Percentiles rank a stretch among this genome's conserved stretches.
phyloP scores from a whole-genome alignment of 2,888 invertebrate species.

The Exephanes ischioxanthus region DNA sequence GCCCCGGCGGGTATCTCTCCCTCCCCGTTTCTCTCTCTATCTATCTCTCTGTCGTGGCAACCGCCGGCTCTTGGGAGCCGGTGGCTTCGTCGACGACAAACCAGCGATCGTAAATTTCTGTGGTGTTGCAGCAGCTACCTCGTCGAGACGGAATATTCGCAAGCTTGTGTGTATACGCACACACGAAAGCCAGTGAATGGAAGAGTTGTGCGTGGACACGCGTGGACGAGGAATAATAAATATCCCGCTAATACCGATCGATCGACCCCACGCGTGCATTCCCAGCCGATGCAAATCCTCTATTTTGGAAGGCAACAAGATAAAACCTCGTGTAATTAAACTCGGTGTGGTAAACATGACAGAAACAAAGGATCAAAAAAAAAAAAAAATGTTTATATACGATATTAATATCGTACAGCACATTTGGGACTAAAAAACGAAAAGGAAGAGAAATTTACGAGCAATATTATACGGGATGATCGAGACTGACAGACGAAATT shows the following conservation, averaged over 20 bases:
- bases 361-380: background rate
- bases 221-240: conserved; percentile 53
- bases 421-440: background rate
- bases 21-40: background rate
- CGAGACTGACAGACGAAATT: background rate
- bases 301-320: background rate
- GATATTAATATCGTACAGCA: background rate
- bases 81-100: conserved; percentile 42
- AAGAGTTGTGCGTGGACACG: conserved; percentile 24
- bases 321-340: background rate
- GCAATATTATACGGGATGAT: background rate
- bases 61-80: background rate
- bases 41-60: background rate
- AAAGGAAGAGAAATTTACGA: background rate
- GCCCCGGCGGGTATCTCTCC: conserved; percentile 9
- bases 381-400: background rate
- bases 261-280: conserved; percentile 37
- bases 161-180: background rate
- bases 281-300: background rate
- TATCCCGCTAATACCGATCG: conserved; percentile 53
- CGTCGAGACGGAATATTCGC: conserved; percentile 32
- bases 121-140: conserved; percentile 39
- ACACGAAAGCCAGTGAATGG: background rate
- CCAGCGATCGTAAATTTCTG: conserved; percentile 57
- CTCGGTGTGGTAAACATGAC: background rate